Base-by-base conservation (phyloP, 2,113 vertebrate genomes). In the Aegotheles bennettii region DNA sequence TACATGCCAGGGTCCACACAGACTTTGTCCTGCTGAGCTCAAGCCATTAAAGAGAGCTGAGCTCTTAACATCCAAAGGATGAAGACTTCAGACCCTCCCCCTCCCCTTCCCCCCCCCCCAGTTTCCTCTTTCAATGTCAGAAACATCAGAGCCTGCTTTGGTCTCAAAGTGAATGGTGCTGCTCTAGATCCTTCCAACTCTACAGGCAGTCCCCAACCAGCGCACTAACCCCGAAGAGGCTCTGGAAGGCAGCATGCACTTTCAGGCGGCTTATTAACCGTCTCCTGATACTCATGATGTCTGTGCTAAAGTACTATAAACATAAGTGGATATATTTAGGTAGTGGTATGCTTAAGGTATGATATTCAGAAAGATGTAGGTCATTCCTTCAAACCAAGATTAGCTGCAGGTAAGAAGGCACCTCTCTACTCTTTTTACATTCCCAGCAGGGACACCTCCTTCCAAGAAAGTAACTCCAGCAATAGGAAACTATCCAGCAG, bases 341-440 rank as follows among this genome's bases (percentile, higher is more conserved):
- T 47, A 84, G 45, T 11, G 20, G 45, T 48, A 45, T 67, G 51
- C 47, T 77, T 85, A 50, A 79, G 29, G 23, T 56, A 70, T 5
- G n/a, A 63, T 53, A 69, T 35, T 61, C 43, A 84, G 25, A 81
- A 74, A 87, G 42, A 67, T 3, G 3, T 1, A 83, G 31, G 31
- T 73, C 40, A 92, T 36, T 25, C 28, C 47, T 77, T 84, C 76
- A 90, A 88, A 88, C 21, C 10, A 74, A 80, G 56, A 73, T 54
- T 54, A 89, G 26, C 25, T 74, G n/a, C 68, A 92, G 33, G 21
- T 53, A 43, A 81, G 56, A 51, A 70, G 23, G 51, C 20, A 47
- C 10, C 7, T 71, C 48, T 38, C 51, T 54, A 78, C 4, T 11
- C 15, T 56, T 79, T 70, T 59, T 48, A 57, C 9, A 35, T 50